Evolutionary conservation across 92 coral and sea anemone species (phyloP).

Genomic region (Actinernus sp.): DNA sequence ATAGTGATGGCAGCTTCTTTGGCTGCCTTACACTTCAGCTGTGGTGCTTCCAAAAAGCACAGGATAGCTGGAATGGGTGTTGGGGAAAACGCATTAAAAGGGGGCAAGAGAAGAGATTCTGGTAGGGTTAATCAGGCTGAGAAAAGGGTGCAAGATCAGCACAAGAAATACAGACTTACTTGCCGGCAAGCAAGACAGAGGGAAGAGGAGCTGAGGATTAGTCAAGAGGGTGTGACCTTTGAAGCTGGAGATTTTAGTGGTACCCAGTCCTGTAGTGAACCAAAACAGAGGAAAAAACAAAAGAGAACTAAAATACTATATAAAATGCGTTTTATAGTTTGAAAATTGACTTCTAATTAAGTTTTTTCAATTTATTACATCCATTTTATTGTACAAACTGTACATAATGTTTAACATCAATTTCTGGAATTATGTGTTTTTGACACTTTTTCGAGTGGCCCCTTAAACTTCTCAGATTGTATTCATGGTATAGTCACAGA

Average conservation of each 20-base stretch:
- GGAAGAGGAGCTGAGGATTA: conserved; percentile 40
- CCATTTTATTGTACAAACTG: too few species aligned
- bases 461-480: conserved; percentile 4
- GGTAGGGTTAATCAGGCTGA: conserved; percentile 47
- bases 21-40: conserved; percentile 44
- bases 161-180: conserved; percentile 54
- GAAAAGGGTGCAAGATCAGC: conserved; percentile 24
- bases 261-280: background rate
- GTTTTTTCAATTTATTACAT: too few species aligned
- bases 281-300: conserved; percentile 5
- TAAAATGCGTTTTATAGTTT: too few species aligned
- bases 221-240: conserved; percentile 42
- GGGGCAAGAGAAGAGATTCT: conserved; percentile 34
- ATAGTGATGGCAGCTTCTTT: conserved; percentile 26
- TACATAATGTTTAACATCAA: conserved; percentile 17
- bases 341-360: too few species aligned
- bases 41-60: conserved; percentile 51
- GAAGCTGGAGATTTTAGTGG: conserved; percentile 43
- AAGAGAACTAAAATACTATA: background rate
- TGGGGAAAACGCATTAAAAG: conserved; percentile 16
- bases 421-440: conserved; percentile 29
- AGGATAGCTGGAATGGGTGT: conserved; percentile 23
- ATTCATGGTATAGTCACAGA: conserved; percentile 5
- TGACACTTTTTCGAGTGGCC: conserved; percentile 3
- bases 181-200: conserved; percentile 43